Base-by-base conservation (phyloP, 2,888 invertebrate genomes). In the Ophion obscuratus region DNA sequence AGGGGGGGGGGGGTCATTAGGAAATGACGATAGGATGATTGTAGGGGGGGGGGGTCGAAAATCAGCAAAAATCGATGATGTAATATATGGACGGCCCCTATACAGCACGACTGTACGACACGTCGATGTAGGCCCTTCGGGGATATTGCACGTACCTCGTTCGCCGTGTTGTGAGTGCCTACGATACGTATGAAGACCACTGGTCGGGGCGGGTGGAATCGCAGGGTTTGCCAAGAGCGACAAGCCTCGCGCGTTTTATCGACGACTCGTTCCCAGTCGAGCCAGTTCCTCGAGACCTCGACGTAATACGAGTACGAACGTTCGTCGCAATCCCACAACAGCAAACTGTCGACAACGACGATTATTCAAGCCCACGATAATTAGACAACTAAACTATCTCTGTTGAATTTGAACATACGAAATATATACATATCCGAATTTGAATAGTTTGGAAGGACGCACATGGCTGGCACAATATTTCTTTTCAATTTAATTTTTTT, bases 241-340 rank as follows among this genome's bases (percentile, higher is more conserved):
- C 98, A 98, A 24, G 96, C 95, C 91, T 99, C 98, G 84, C 97
- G 95, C 0, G 97, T 97, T 90, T 97, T 97, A 94, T 99, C 99
- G 62, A 97, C 97, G 17, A 99, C 97, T 92, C 97, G 96, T 93
- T 97, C 97, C 98, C 99, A 99, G 93, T 98, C 97, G 95, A 97
- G 97, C 92, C 97, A 96, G 95, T 99, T 98, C 88, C 97, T 96
- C 14, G 98, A 98, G 17, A 98, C 98, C 95, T 99, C 99, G 78
- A 99, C 97, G 94, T 98, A 99, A 95, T 99, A 99, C 74, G 98
- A 98, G 95, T 99, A 99, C 89, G 97, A 97, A 75, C 99, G 96
- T 94, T 97, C 97, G 95, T 98, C 98, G 94, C 99, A 99, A 95
- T 99, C 99, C 99, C 99, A 99, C 87, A 99, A 95, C 89, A 99